Base-by-base conservation (phyloP, 2,113 vertebrate species). In the Camarhynchus parvulus region DNA sequence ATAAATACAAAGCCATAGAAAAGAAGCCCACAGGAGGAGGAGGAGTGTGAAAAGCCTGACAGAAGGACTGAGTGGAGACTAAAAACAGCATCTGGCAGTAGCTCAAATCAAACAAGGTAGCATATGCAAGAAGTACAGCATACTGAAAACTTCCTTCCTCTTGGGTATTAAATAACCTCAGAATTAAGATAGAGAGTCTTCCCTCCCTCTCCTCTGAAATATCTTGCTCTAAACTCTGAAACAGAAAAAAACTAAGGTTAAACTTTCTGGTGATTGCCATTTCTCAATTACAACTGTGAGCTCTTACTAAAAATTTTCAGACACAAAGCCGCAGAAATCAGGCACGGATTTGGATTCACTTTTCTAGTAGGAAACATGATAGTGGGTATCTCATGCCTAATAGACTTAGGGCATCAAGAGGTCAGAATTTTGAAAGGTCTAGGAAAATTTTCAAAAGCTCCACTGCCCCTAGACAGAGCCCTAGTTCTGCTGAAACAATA, bases 41-140 rank as follows among this genome's bases (percentile, higher is more conserved):
- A 66, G 37, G 55, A 92, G 53, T 90, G 82, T 73, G 70, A 90
- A 93, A 95, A 96, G 75, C 56, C 76, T 86, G 52, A 84, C 92
- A 95, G 94, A 90, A 95, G 89, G 81, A 87, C 69, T 58, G 61
- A 93, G 78, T 33, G 28, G 35, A 96, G 68, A 93, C 75, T 92
- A 95, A 94, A 96, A 91, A 63, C 90, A 96, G 93, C 42, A n/a
- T 53, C 72, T 95, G 95, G 90, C 91, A 91, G 79, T 59, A 97
- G 67, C 74, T 94, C 94, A 96, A 95, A 77, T 83, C 86, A 95
- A 95, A 89, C 70, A 94, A 92, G 63, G 82, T 89, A 95, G 72
- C 91, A 95, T 88, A 95, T 88, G 92, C 63, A 92, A 90, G 55
- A 80, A 95, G 59, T n/a, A 56, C 55, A 80, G 72, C 44, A 86